Evolutionary conservation across 2,888 invertebrate species (phyloP), one percentile per base, ranked within the genome.

Genomic region (Coleophora flavipennella): DNA sequence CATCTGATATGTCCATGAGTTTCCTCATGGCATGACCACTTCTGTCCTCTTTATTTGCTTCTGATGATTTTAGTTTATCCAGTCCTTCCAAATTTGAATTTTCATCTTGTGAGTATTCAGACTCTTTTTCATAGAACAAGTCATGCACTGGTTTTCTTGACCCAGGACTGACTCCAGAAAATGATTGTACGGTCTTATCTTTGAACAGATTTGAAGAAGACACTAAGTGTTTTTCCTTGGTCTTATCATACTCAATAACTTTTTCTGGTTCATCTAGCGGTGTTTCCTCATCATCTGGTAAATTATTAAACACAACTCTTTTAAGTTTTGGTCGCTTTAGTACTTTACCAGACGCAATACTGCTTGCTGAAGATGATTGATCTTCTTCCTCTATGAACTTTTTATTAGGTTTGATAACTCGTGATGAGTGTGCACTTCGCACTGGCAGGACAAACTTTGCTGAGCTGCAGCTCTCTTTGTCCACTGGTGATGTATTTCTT

Each of bases 331-430:
- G 84, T 54, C 79, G 84, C 51, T 85, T 85, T 29, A 85, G 67
- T 43, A 85, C 77, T 57, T 85, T 85, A n/a, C 70, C 67, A 40
- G 78, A 58, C 37, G 62, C 52, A 45, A 70, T 50, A 42, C 53
- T 65, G 45, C 62, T 65, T 13, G 57, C 57, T 20, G 59, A 46
- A 33, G 70, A 65, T 39, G 71, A 53, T 33, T 72, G 76, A 58
- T 88, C 89, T 46, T 89, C 88, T 44, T 88, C 88, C 60, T 92
- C 92, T 40, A 93, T 88, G 59, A 95, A 92, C 50, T 92, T 88
- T 74, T 94, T 95, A 62, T 94, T 95, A 31, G 95, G 95, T 67
- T 93, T 95, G 39, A 95, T 95, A 33, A 94, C 92, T 50, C 95
- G 87, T 4, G 94, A 94, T 32, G 95, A 95, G 67, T 94, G 92